phyloP scores from a whole-genome alignment of 2,113 vertebrate species.

The Nothocercus julius region DNA sequence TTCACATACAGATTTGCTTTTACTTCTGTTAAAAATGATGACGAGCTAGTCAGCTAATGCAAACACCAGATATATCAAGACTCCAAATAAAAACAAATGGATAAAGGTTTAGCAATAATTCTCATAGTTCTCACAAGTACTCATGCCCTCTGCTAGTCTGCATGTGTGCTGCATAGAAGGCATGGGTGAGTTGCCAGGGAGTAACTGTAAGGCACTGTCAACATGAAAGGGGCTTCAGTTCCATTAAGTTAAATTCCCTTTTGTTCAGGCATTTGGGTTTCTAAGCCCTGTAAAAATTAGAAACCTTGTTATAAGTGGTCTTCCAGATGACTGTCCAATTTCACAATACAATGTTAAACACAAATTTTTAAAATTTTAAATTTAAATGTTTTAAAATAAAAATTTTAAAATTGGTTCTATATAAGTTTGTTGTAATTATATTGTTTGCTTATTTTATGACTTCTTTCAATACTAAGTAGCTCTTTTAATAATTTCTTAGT shows the following conservation, averaged over 20 bases:
- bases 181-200: neutral
- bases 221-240: neutral
- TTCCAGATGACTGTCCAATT: neutral
- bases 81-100: neutral
- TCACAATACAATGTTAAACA: neutral
- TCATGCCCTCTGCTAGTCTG: neutral
- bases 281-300: neutral
- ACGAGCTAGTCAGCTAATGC: neutral
- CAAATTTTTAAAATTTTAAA: neutral
- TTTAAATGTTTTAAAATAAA: no score
- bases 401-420: neutral
- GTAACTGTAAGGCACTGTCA: neutral
- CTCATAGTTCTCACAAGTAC: neutral
- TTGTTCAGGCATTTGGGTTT: neutral
- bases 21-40: neutral
- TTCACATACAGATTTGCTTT: neutral
- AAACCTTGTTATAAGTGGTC: neutral
- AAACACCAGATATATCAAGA: neutral
- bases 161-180: rapidly evolving
- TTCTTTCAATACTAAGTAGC: neutral
- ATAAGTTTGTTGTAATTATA: neutral
- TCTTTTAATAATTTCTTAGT: neutral
- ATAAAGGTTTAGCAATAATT: neutral
- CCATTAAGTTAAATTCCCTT: neutral
- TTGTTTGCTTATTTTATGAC: neutral